Conservation (phyloP, 2,113 vertebrate genomes). For the Salvelinus alpinus region DNA sequence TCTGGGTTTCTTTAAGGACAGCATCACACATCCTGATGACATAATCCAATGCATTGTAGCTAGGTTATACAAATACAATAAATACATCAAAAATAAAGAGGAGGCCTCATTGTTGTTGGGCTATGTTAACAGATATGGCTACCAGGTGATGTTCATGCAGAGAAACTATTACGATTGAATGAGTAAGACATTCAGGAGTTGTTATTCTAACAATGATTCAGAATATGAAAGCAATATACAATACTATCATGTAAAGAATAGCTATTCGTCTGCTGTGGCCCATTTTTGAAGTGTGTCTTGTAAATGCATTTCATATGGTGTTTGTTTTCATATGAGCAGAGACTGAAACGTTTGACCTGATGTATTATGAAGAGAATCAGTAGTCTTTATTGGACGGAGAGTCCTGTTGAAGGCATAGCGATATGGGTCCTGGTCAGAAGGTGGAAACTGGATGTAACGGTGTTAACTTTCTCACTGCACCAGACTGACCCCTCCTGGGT, state of each 20-base stretch:
- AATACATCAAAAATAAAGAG: too few relatives aligned
- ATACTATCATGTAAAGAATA: neutral
- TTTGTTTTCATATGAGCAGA: constrained; percentile 18
- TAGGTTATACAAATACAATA: neutral
- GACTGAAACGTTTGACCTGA: constrained; percentile 18
- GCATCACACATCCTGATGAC: neutral
- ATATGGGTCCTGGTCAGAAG: too few relatives aligned
- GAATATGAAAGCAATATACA: constrained; percentile 18
- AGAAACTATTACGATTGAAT: constrained; percentile 29
- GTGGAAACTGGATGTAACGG: neutral
- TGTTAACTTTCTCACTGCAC: constrained; percentile 23
- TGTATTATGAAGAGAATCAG: constrained; percentile 6
- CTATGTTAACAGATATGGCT: constrained; percentile 17
- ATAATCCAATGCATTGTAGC: constrained; percentile 7
- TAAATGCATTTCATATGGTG: constrained; percentile 41
- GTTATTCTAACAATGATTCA: constrained; percentile 2
- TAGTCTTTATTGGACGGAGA: neutral
- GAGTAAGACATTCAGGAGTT: neutral
- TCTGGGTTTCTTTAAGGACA: constrained; percentile 3
- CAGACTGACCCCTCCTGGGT: constrained; percentile 55
- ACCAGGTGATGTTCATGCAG: constrained; percentile 22
- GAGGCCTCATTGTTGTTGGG: neutral
- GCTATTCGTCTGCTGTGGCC: constrained; percentile 33
- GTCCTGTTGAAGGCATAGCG: constrained; percentile 15
- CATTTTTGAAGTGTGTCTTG: constrained; percentile 37